Evolutionary conservation across 2,113 vertebrate genomes (phyloP).

Genomic region (Embiotoca jacksoni): DNA sequence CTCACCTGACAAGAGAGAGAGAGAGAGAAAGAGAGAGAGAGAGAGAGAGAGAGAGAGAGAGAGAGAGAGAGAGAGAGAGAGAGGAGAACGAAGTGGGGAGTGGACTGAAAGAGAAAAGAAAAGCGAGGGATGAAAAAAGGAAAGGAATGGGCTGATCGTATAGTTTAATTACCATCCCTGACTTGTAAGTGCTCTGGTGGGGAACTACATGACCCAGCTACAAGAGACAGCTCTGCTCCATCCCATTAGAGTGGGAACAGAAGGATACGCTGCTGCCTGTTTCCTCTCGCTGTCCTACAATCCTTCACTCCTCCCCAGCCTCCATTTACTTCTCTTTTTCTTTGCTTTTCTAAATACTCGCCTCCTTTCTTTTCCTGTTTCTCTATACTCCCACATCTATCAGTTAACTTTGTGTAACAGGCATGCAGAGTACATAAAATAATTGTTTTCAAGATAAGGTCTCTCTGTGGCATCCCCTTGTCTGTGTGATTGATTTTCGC

Average conservation of each 20-base stretch:
- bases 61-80: no score
- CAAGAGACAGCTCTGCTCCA: slow-evolving; percentile 82
- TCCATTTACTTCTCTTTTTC: slow-evolving; percentile 32
- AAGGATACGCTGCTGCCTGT: slow-evolving; percentile 60
- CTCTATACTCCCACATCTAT: slow-evolving; percentile 33
- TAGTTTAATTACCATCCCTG: slow-evolving; percentile 87
- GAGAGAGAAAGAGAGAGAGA: slow-evolving; percentile 46
- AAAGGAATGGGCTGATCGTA: slow-evolving; percentile 71
- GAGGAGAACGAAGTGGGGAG: slow-evolving; percentile 33
- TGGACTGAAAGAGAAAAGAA: slow-evolving; percentile 31
- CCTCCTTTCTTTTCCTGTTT: slow-evolving; percentile 1
- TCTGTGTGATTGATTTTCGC: slow-evolving; percentile 78
- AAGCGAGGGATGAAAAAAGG: slow-evolving; percentile 19
- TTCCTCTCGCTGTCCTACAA: slow-evolving; percentile 67
- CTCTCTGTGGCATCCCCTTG: slow-evolving; percentile 46
- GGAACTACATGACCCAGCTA: slow-evolving; percentile 83
- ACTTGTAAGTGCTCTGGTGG: slow-evolving; percentile 86
- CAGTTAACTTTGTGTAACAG: slow-evolving; percentile 64
- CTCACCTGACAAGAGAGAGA: slow-evolving; percentile 80
- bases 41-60: slow-evolving; percentile 50
- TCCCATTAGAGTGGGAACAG: slow-evolving; percentile 78
- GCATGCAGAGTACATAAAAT: slow-evolving; percentile 60
- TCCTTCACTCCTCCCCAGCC: slow-evolving; percentile 51
- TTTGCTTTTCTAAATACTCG: slow-evolving; percentile 13
- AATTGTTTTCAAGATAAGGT: slow-evolving; percentile 71